Base-by-base conservation (phyloP, 2,888 invertebrate genomes). In the Sycophila texana region DNA sequence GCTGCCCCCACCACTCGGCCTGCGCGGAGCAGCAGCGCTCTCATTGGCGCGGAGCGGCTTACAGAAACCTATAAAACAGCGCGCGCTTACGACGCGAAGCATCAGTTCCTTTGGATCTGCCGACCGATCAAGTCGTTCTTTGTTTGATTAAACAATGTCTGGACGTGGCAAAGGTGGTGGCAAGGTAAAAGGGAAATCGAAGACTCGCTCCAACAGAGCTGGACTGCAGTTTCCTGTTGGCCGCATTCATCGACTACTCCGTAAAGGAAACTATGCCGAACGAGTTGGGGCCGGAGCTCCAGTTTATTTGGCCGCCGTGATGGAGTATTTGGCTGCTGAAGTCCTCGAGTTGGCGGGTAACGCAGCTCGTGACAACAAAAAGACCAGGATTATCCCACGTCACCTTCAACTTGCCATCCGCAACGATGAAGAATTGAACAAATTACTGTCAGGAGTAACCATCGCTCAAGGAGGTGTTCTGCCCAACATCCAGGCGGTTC, bases 391-490 rank as follows among this genome's bases (percentile, higher is more conserved):
- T 84, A 94, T 95, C 67, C 95, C 96, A 0, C 92, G 96, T 26
- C 96, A 96, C 89, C 91, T 96, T 12, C 94, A 96, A 87, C 88
- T 96, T 83, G 96, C 96, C 65, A 94, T 96, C 82, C 92, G 95
- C n/a, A 96, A 96, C 88, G 96, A 96, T 88, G 95, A 96, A 84
- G 96, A 96, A 86, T 91, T 97, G 86, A 95, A 95, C 89, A 95
- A 94, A 87, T 91, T 96, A 71, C 90, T 96, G 1, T 92, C 93
- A 2, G 94, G 94, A 60, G 96, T 96, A 0, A 96, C 95, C 16
- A 96, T 97, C 86, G 94, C 95, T 26, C 95, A 96, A 88, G 96
- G 96, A 81, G 96, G 96, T 84, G 96, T 97, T 0, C 89, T 97
- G 86, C 96, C 96, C 0, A 94, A 95, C 87, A 96, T 96, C 84